These are phyloP conservation scores for Girardinichthys multiradiatus DNA, from an alignment of 2,113 vertebrate species.

Conservation along the genomic window DNA sequence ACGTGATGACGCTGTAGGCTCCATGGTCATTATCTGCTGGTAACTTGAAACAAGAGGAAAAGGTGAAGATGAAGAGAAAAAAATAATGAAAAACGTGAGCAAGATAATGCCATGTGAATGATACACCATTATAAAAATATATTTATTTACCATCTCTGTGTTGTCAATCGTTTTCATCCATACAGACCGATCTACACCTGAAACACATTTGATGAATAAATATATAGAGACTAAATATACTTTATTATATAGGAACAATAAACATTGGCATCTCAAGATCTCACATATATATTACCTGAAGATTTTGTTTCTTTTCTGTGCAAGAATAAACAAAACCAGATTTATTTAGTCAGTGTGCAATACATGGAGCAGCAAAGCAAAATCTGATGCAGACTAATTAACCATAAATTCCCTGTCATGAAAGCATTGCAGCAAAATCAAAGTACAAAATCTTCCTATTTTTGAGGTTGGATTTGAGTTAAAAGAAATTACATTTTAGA, in stretches of 20 bases:
- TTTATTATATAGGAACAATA: neutral
- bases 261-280: neutral
- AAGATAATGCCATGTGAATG: neutral
- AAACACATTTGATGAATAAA: too few relatives aligned
- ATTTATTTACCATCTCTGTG: constrained; percentile 11
- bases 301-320: neutral
- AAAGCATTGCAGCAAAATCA: neutral
- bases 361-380: neutral
- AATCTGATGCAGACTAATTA: neutral
- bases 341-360: neutral
- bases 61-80: neutral
- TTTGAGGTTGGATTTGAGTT: neutral
- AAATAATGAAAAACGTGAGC: neutral
- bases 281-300: neutral
- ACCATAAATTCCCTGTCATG: neutral
- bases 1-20: neutral
- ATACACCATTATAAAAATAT: neutral
- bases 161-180: neutral
- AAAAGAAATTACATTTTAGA: too few relatives aligned
- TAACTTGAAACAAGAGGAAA: constrained; percentile 3
- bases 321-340: neutral
- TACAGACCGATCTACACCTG: neutral
- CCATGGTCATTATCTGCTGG: neutral
- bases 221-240: neutral
- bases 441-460: neutral